Conservation (phyloP, 2,113 vertebrate species). For the Heteronetta atricapilla region DNA sequence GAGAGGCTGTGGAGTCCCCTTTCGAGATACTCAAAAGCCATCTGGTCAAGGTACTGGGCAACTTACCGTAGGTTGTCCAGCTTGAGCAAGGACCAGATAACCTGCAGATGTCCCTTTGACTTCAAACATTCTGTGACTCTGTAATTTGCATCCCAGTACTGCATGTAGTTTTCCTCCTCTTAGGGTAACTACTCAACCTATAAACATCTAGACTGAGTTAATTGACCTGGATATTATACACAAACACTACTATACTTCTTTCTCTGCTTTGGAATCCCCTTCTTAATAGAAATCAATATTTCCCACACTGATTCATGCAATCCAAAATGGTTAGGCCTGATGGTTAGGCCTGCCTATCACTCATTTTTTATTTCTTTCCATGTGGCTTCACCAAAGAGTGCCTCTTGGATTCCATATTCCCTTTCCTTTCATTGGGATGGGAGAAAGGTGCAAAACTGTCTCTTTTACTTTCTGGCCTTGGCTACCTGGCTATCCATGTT, state of each 20-base stretch:
- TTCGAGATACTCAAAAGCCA: too few relatives aligned
- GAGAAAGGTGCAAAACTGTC: not conserved
- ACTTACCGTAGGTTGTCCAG: too few relatives aligned
- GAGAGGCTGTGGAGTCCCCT: too few relatives aligned
- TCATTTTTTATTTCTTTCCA: not conserved
- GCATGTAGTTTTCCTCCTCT: not conserved
- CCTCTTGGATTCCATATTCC: not conserved
- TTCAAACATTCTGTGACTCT: too few relatives aligned
- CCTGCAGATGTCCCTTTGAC: too few relatives aligned
- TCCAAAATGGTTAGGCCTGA: not conserved
- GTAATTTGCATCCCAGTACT: not conserved
- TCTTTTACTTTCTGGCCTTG: not conserved
- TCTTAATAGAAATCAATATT: not conserved
- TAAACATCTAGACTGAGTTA: not conserved
- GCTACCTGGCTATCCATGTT: accelerated
- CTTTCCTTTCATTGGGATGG: not conserved
- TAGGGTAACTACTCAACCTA: not conserved
- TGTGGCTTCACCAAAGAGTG: not conserved
- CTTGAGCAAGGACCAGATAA: too few relatives aligned
- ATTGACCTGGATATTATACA: not conserved
- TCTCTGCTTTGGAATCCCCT: not conserved
- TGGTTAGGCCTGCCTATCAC: not conserved
- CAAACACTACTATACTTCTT: not conserved
- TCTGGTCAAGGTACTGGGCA: too few relatives aligned
- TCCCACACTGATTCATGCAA: not conserved